Evolutionary conservation across 1,140 invertebrate genomes (phyloP).

Genomic region (Zaprionus inermis): DNA sequence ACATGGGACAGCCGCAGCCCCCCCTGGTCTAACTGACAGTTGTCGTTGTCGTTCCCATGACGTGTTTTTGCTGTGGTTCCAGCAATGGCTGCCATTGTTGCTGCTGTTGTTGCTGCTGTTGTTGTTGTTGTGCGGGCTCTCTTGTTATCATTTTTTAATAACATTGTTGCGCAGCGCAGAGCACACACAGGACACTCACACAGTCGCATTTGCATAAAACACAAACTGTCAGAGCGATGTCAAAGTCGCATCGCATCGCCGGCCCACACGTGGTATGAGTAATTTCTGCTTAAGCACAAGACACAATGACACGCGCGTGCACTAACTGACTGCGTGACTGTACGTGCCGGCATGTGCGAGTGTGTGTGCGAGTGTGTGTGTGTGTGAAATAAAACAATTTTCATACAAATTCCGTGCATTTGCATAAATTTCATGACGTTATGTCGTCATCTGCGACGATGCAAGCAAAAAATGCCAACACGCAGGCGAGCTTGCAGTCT

Average conservation of each 20-base stretch:
- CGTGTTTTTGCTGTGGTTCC: conserved; percentile 40
- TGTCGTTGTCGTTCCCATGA: conserved; percentile 59
- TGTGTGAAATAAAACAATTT: conserved; percentile 78
- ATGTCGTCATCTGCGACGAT: conserved; percentile 60
- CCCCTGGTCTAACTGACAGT: conserved; percentile 71
- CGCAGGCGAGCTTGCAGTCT: conserved; percentile 23
- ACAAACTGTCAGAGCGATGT: conserved; percentile 40
- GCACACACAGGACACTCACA: conserved; percentile 37
- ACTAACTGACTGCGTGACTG: conserved; percentile 43
- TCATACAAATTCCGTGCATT: conserved; percentile 83
- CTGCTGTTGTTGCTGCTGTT: conserved; percentile 38
- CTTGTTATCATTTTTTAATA: conserved; percentile 83
- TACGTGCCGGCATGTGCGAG: conserved; percentile 16
- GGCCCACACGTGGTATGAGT: conserved; percentile 77
- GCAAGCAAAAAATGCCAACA: conserved; percentile 29
- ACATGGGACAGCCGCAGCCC: conserved; percentile 76
- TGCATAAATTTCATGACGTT: conserved; percentile 73
- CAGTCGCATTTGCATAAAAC: conserved; percentile 75
- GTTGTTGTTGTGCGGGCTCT: conserved; percentile 49
- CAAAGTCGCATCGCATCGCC: conserved; percentile 19
- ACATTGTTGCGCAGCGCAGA: conserved; percentile 81
- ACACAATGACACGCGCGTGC: conserved; percentile 73
- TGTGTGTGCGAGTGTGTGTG: conserved; percentile 34
- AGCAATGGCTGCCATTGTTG: conserved; percentile 15
- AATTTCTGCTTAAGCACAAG: conserved; percentile 80